Conservation (phyloP, 1,140 invertebrate species). For the Sycophaga agraensis region DNA sequence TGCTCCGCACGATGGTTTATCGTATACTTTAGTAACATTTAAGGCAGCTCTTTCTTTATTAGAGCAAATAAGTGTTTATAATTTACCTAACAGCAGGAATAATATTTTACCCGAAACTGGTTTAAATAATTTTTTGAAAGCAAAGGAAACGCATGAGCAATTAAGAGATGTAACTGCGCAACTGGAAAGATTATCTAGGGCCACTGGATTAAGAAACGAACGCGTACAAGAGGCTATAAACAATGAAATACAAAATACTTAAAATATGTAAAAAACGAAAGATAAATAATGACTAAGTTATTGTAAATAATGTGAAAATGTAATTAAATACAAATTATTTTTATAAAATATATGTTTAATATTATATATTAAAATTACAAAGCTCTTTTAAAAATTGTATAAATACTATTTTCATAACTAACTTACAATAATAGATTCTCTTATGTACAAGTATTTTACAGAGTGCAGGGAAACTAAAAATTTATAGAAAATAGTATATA, state of each 20-base stretch:
- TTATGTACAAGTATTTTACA: neutral
- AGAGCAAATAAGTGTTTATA: conserved; percentile 20
- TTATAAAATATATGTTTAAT: neutral
- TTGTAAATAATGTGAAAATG: neutral
- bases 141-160: neutral
- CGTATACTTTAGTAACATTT: conserved; percentile 35
- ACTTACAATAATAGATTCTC: conserved; percentile 4
- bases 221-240: no score
- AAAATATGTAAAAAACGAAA: neutral
- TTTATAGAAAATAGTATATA: neutral
- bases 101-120: neutral
- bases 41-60: conserved; percentile 32
- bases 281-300: neutral
- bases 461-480: neutral
- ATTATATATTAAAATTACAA: conserved; percentile 11
- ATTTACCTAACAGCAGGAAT: conserved; percentile 1
- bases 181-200: neutral
- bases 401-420: neutral
- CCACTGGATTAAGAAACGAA: no score
- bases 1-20: conserved; percentile 33
- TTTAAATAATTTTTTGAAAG: neutral
- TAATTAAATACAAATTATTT: neutral
- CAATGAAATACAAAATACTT: no score
- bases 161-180: no score
- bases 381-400: neutral